These are phyloP conservation scores for Opisthograptis luteolata DNA, from an alignment of 2,888 invertebrate species.

Conservation along the genomic window DNA sequence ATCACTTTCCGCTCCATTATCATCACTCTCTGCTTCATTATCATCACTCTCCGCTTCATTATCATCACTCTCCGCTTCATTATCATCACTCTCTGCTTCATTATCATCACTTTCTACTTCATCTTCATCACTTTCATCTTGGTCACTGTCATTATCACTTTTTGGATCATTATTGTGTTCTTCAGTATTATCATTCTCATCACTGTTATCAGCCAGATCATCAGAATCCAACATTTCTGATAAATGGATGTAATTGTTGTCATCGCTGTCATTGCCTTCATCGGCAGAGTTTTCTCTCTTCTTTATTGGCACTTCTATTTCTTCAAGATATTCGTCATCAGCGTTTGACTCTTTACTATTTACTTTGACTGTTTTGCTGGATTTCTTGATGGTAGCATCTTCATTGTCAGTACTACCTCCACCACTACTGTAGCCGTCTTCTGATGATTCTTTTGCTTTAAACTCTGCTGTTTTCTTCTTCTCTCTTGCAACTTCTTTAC, in stretches of 20 bases:
- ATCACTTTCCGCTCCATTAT: conserved; percentile 35
- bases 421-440: conserved; percentile 72
- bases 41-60: conserved; percentile 40
- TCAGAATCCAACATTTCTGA: conserved; percentile 72
- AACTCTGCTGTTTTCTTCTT: conserved; percentile 41
- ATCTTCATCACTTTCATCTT: conserved; percentile 24
- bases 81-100: conserved; percentile 19
- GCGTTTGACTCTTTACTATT: conserved; percentile 10
- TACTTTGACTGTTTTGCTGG: neutral
- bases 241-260: conserved; percentile 67
- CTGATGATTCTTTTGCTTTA: conserved; percentile 62
- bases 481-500: conserved; percentile 33
- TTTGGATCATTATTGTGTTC: conserved; percentile 32
- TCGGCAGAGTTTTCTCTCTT: conserved; percentile 58
- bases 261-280: conserved; percentile 69
- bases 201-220: conserved; percentile 58
- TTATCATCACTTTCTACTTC: conserved; percentile 17
- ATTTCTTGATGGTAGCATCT: neutral
- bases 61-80: conserved; percentile 39
- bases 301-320: conserved; percentile 65
- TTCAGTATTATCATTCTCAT: conserved; percentile 37
- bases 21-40: conserved; percentile 27
- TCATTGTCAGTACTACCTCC: conserved; percentile 38
- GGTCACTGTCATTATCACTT: conserved; percentile 35
- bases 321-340: conserved; percentile 64